These are phyloP conservation scores for Clitarchus hookeri DNA, from an alignment of 2,888 invertebrate species.

Conservation along the genomic window DNA sequence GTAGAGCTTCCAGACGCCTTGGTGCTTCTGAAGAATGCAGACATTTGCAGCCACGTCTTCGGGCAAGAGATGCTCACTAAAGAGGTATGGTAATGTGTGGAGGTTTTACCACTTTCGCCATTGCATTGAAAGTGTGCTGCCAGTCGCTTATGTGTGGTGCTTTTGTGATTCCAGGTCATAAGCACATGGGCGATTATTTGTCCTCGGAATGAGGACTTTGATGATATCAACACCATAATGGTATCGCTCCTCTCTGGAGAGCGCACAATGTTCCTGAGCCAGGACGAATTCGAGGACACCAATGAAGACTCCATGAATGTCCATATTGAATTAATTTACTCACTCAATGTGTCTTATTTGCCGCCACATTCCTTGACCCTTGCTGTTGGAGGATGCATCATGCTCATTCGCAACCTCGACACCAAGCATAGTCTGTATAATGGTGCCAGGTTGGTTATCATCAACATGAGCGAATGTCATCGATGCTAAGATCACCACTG, in stretches of 20 bases:
- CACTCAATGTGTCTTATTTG: background rate
- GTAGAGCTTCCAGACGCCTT: background rate
- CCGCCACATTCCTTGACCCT: background rate
- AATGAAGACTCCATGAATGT: background rate
- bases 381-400: background rate
- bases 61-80: background rate
- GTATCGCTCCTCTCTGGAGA: background rate
- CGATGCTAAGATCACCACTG: background rate
- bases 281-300: background rate
- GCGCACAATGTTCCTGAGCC: background rate
- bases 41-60: background rate
- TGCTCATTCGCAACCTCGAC: background rate
- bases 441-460: background rate
- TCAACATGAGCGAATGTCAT: background rate
- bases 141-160: background rate
- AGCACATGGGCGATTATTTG: background rate
- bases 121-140: no score
- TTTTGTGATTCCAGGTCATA: background rate
- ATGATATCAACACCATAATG: background rate
- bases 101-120: no score
- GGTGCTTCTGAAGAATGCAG: background rate
- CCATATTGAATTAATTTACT: background rate
- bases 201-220: background rate
- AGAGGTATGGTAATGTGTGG: no score
- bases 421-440: background rate